Percentiles rank a stretch among this genome's conserved stretches.
Conservation (phyloP, 2,888 invertebrate genomes). For the Habroteleia sp. region DNA sequence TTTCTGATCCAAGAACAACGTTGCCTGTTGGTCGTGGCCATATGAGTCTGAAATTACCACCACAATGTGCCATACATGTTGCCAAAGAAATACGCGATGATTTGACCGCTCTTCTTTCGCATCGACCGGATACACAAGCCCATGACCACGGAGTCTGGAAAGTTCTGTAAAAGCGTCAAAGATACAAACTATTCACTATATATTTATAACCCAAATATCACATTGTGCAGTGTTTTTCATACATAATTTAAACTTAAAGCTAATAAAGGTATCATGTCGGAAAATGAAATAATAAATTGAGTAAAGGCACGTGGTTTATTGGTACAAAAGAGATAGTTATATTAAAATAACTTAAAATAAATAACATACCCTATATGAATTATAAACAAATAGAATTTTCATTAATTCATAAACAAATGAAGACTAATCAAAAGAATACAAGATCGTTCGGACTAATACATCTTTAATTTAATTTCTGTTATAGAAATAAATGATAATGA, state of each 20-base stretch:
- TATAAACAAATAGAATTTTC: too few species aligned
- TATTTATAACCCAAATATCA: not conserved
- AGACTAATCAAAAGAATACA: too few species aligned
- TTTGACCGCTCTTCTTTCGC: conserved; percentile 85
- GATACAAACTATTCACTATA: not conserved
- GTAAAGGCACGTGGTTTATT: conserved; percentile 9
- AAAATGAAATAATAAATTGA: conserved; percentile 7
- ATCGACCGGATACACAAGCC: conserved; percentile 86
- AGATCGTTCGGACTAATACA: too few species aligned
- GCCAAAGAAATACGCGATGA: conserved; percentile 87
- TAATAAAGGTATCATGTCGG: conserved; percentile 14
- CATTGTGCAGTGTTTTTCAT: not conserved
- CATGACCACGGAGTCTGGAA: conserved; percentile 87
- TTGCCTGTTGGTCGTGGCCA: conserved; percentile 92
- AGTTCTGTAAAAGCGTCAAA: conserved; percentile 67
- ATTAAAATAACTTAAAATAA: too few species aligned
- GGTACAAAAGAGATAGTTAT: too few species aligned
- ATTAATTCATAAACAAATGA: too few species aligned
- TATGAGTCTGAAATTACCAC: conserved; percentile 85
- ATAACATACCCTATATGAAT: too few species aligned
- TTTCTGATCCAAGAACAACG: conserved; percentile 85
- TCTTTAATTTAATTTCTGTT: too few species aligned
- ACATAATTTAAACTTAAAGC: conserved; percentile 31
- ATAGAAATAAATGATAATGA: too few species aligned
- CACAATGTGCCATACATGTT: conserved; percentile 90